These are phyloP conservation scores for Austrofundulus limnaeus DNA, from an alignment of 2,113 vertebrate species.

Conservation along the genomic window DNA sequence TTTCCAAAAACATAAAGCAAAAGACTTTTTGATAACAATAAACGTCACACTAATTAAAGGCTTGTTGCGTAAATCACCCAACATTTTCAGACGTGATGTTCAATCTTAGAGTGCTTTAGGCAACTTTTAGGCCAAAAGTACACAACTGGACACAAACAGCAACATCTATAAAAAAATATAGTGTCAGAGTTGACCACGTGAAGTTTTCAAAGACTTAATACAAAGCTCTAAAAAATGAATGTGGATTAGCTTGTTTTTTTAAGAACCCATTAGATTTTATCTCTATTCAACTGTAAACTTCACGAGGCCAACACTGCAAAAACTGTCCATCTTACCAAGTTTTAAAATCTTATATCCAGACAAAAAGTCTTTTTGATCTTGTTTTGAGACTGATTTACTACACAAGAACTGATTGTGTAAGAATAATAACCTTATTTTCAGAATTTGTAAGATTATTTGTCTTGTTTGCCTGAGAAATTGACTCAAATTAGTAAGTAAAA, in stretches of 20 bases:
- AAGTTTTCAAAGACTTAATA: conserved; percentile 43
- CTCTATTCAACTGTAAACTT: conserved; percentile 49
- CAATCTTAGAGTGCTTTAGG: conserved; percentile 70
- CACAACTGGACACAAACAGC: conserved; percentile 36
- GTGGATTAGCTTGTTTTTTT: neutral
- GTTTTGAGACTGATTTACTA: too few species aligned
- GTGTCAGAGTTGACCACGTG: conserved; percentile 35
- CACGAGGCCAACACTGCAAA: conserved; percentile 68
- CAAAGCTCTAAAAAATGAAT: neutral
- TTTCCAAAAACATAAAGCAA: conserved; percentile 64
- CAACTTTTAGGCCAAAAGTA: conserved; percentile 48
- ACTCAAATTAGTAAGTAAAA: too few species aligned
- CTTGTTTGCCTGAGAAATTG: too few species aligned
- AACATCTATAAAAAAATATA: conserved; percentile 28
- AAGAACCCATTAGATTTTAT: neutral
- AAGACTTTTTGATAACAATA: conserved; percentile 41
- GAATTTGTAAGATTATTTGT: too few species aligned
- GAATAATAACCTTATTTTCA: too few species aligned
- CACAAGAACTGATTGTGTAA: too few species aligned
- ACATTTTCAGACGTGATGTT: neutral
- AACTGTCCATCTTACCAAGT: too few species aligned
- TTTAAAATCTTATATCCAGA: too few species aligned
- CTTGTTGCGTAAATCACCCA: conserved; percentile 75
- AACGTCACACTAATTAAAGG: conserved; percentile 28
- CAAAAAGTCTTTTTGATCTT: too few species aligned